Evolutionary conservation across 1,140 invertebrate species (phyloP), one percentile per base, ranked within the genome.

Genomic region (Pogonomyrmex barbatus): DNA sequence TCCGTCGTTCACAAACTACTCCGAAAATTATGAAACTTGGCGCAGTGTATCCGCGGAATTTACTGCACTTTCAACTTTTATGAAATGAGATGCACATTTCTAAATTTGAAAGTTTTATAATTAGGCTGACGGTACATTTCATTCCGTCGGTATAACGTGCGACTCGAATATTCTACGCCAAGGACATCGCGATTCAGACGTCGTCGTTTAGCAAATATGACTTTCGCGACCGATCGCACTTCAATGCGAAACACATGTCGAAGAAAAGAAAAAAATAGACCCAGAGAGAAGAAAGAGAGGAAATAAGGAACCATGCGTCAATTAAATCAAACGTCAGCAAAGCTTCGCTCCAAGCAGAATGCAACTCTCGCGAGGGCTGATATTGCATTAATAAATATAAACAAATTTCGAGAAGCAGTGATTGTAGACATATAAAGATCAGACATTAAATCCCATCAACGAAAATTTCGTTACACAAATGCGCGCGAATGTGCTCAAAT

Each of bases 301-400:
- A 67, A 67, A 24, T 24, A 24, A 62, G 42, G 14, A 85, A 84
- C 58, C 87, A 89, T 67, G 79, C 70, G 89, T 89, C 89, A 89
- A 90, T 90, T 89, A 90, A 89, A 89, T 75, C 60, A 84, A 45
- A 24, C 71, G 68, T 82, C 50, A 42, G 24, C 63, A 82, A 82
- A 36, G 73, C n/a, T 82, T 75, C 60, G 62, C 47, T 88, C 9
- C 50, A 58, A 60, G 50, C 56, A 2, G 8, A 39, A 30, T 24
- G 17, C 39, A n/a, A 33, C 8, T 58, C 45, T n/a, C 17, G 42
- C 70, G 54, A 58, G 58, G 45, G 67, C 65, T 24, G 14, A 63
- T 89, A 52, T 78, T 54, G 65, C 42, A 47, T 76, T 42, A 42
- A 42, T 70, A 52, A 47, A 36, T 78, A 75, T 36, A 67, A 24